Percentiles rank a stretch among this genome's conserved stretches.
Conservation (phyloP, 2,113 vertebrate genomes). For the Abramis brama region DNA sequence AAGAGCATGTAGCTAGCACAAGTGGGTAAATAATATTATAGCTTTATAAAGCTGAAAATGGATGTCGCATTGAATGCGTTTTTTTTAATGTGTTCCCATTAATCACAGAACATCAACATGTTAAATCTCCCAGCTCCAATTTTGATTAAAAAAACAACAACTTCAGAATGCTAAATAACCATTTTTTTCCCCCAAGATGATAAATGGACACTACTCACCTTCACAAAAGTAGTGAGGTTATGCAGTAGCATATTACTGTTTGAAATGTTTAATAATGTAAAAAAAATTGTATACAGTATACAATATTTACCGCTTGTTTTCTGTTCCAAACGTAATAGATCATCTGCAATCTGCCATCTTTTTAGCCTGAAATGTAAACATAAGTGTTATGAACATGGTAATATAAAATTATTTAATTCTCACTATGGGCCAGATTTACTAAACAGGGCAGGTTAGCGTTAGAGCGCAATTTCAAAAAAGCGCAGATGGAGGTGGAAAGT, state of each 20-base stretch:
- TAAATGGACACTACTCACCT: background rate
- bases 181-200: too few species aligned
- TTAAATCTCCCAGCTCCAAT: background rate
- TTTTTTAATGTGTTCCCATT: background rate
- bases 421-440: background rate
- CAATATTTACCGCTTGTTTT: background rate
- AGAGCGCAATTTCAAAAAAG: too few species aligned
- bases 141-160: background rate
- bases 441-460: too few species aligned
- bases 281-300: background rate
- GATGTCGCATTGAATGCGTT: background rate
- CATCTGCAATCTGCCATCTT: background rate
- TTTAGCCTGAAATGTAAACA: background rate
- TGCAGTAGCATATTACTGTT: too few species aligned
- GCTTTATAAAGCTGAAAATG: background rate
- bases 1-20: background rate
- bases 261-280: too few species aligned
- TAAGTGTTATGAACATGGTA: background rate
- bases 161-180: background rate
- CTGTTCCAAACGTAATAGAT: background rate
- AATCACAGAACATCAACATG: background rate
- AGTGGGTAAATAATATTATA: background rate
- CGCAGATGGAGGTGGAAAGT: too few species aligned
- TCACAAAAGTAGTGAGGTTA: background rate
- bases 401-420: background rate